Evolutionary conservation across 2,113 vertebrate genomes (phyloP).

Genomic region (Cyanoliseus patagonus): DNA sequence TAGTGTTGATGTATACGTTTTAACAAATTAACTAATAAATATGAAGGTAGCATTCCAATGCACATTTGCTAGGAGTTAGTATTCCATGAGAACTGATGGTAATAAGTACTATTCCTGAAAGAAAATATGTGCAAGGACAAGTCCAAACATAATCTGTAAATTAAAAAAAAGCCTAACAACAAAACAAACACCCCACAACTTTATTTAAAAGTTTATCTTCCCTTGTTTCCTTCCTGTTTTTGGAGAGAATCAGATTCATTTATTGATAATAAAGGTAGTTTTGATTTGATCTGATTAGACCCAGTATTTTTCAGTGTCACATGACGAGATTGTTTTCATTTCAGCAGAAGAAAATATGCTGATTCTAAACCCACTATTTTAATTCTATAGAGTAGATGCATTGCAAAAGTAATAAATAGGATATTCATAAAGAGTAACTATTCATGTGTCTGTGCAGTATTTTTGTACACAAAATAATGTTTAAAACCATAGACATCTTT

Average conservation of each 20-base stretch:
- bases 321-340: not conserved
- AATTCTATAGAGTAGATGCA: not conserved
- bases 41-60: not conserved
- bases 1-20: not conserved
- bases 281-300: not conserved
- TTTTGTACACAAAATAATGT: not conserved
- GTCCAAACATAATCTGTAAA: not conserved
- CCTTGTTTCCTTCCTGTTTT: not conserved
- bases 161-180: not conserved
- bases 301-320: not conserved
- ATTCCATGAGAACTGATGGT: not conserved
- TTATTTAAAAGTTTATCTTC: not conserved
- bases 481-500: not conserved
- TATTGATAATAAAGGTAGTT: not conserved
- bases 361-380: not conserved
- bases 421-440: not conserved
- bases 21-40: not conserved
- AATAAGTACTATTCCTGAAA: not conserved
- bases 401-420: not conserved
- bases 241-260: not conserved
- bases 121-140: not conserved
- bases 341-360: not conserved
- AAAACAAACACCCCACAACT: not conserved
- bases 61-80: not conserved
- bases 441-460: not conserved